Base-by-base conservation (phyloP, 1,140 invertebrate species). In the Bactericera cockerelli region DNA sequence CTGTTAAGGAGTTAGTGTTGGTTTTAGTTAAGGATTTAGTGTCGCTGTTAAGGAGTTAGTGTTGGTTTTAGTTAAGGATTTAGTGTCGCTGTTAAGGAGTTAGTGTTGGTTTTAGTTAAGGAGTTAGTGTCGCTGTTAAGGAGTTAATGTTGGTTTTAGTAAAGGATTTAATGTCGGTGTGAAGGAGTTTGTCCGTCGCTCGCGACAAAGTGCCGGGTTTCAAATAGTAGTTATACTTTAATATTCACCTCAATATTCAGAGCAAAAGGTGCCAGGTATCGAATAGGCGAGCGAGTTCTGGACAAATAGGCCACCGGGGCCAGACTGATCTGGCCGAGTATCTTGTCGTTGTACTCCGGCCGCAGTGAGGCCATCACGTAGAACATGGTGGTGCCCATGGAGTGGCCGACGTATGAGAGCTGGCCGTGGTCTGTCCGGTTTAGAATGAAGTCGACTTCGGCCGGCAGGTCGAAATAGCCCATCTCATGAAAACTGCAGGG, bases 231-330 rank as follows among this genome's bases (percentile, higher is more conserved):
- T n/a, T n/a, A n/a, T n/a, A n/a, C n/a, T n/a, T n/a, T n/a, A n/a
- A n/a, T n/a, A n/a, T 59, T 62, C 42, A 64, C 62, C 4, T 57
- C 26, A 11, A 65, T 19, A 11, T 25, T 70, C 69, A 59, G 74
- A 31, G 59, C 55, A 59, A 63, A 63, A 11, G 76, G 79, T 0
- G 80, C 77, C 1, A 86, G 59, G 25, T 77, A 69, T 65, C 73
- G 69, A 22, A 85, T 70, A 4, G 87, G 85, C 62, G 82, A 85
- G 66, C 76, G 79, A 2, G 88, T 76, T 60, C 88, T 71, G 1
- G 75, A 73, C 68, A 88, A 76, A 63, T 75, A 87, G 0, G 80
- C 82, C 0, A 89, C 79, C 1, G 89, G 89, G 1, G 84, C 89
- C 36, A 93, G 70, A 59, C 75, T 77, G 55, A 80, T 74, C 72